phyloP scores from a whole-genome alignment of 2,888 invertebrate species.

The Phragmatobia fuliginosa region DNA sequence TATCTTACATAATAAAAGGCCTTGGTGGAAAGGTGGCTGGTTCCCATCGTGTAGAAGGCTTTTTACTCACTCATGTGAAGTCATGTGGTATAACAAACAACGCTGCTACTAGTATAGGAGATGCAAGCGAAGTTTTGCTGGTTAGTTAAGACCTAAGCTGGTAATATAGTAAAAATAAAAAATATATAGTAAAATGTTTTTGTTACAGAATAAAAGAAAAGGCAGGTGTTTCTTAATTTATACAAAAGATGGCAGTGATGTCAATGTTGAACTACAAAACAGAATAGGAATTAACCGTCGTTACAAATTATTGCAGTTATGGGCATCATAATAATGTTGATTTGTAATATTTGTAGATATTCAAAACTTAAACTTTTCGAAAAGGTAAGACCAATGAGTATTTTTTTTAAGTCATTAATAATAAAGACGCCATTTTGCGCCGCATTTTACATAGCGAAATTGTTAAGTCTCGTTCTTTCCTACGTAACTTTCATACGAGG shows the following conservation, averaged over 20 bases:
- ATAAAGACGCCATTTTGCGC: slow-evolving; percentile 80
- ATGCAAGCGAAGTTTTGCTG: too few relatives aligned
- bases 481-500: slow-evolving; percentile 48
- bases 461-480: slow-evolving; percentile 69
- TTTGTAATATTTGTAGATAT: background rate
- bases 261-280: background rate
- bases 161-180: too few relatives aligned
- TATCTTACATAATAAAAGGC: too few relatives aligned
- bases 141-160: too few relatives aligned
- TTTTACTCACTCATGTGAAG: too few relatives aligned
- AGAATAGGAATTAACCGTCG: background rate
- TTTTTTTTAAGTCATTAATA: slow-evolving; percentile 24
- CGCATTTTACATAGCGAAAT: slow-evolving; percentile 65
- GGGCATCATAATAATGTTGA: slow-evolving; percentile 7
- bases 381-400: slow-evolving; percentile 4
- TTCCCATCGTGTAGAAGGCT: too few relatives aligned
- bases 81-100: too few relatives aligned
- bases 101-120: too few relatives aligned
- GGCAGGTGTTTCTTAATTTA: background rate
- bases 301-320: background rate
- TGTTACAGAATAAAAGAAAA: too few relatives aligned
- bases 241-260: slow-evolving; percentile 10
- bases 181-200: too few relatives aligned
- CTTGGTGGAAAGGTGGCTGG: too few relatives aligned
- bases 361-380: background rate